Base-by-base conservation (phyloP, 2,113 vertebrate species). In the Xenopus laevis region DNA sequence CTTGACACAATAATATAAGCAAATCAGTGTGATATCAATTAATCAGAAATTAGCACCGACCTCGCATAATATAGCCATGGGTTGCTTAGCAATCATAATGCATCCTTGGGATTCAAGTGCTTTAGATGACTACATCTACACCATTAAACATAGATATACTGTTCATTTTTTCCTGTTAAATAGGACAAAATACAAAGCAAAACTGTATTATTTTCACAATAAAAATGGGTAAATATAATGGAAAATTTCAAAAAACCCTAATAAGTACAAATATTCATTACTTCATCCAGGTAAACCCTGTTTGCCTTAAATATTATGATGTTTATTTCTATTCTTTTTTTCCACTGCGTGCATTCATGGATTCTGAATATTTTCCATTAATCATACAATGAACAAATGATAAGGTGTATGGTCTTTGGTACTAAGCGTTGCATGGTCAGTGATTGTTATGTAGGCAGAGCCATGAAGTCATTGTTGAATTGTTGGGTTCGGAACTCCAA, bases 1-100 rank as follows among this genome's bases (percentile, higher is more conserved):
- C 44, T 69, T 77, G 74, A 77, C 74, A 77, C 66, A 77, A 77
- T 77, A 77, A 77, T 70, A 77, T 77, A 77, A 77, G 74, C 74
- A 77, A 70, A 77, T 64, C 74, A 77, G 74, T 77, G 67, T 69
- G 74, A 77, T 64, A 70, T 77, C 74, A 77, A 77, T 77, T 77
- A 77, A 77, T 77, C 59, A 70, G 74, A 77, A 77, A 77, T 77
- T 77, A 77, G 74, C 67, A 77, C 74, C 59, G 62, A 50, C 74
- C 60, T 77, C 18, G 18, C 27, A 77, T 70, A 77, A 77, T 77
- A 66, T 63, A 52, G 64, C 74, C 74, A 77, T 77, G 74, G 74
- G 74, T 64, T 70, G 68, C 67, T 64, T 27, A 77, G 69, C 18
- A 15, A 46, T 69, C 60, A 64, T 70, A 77, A 77, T 77, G 61